phyloP scores from a whole-genome alignment of 2,797 vertebrate species.

The Morelia viridis region DNA sequence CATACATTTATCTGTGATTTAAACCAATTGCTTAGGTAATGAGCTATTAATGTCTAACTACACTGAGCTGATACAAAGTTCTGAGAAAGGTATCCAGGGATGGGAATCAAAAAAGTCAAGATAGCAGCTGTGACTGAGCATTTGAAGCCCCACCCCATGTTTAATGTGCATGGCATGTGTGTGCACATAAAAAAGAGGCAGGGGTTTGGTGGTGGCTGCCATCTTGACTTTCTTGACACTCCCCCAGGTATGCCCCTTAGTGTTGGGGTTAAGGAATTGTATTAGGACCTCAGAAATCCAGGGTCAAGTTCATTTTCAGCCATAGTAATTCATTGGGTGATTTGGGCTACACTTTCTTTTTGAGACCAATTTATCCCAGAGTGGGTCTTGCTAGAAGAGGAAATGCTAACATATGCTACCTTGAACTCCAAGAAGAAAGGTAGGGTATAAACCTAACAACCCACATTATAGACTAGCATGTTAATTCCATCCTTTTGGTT shows the following conservation, averaged over 20 bases:
- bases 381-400: background rate
- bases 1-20: background rate
- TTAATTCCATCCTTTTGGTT: background rate
- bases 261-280: background rate
- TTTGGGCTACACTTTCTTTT: background rate
- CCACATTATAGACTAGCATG: background rate
- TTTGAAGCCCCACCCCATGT: background rate
- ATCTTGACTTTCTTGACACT: background rate
- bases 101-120: background rate
- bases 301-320: background rate
- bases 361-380: background rate
- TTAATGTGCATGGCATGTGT: background rate
- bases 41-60: background rate
- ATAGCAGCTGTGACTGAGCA: background rate
- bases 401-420: background rate
- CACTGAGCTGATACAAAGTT: background rate
- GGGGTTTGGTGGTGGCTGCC: background rate
- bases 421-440: background rate
- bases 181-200: background rate
- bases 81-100: background rate
- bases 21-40: background rate
- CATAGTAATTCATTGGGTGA: background rate
- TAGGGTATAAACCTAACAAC: background rate
- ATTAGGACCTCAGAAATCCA: background rate
- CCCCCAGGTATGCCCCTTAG: background rate